Conservation (phyloP, 1,140 invertebrate genomes). For the Pseudomyrmex sp. region DNA sequence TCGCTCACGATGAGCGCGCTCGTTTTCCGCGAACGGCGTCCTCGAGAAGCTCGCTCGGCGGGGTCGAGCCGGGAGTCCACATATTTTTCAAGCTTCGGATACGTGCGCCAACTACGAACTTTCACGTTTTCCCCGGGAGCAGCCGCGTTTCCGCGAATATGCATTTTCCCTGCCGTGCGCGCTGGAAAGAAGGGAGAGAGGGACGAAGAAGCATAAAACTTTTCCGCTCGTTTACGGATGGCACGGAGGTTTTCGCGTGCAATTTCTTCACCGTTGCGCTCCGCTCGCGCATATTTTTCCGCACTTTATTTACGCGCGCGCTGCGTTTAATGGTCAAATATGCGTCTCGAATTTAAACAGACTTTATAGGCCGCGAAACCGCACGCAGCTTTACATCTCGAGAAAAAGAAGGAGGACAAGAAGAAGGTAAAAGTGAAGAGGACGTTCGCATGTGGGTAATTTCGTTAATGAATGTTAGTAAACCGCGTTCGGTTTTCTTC, state of each 20-base stretch:
- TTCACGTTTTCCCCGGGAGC: slow-evolving; percentile 45
- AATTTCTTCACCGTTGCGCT: slow-evolving; percentile 49
- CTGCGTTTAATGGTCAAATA: slow-evolving; percentile 54
- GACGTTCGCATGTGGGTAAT: slow-evolving; percentile 37
- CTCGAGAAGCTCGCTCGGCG: slow-evolving; percentile 17
- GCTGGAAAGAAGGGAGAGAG: slow-evolving; percentile 4
- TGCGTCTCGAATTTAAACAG: slow-evolving; percentile 49
- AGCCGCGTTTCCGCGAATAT: slow-evolving; percentile 50
- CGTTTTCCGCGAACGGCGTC: slow-evolving; percentile 42
- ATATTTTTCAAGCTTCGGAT: slow-evolving; percentile 59
- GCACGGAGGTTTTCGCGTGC: slow-evolving; percentile 53
- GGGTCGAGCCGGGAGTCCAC: slow-evolving; percentile 5
- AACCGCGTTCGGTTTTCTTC: not conserved
- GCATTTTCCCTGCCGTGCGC: slow-evolving; percentile 25
- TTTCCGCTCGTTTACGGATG: slow-evolving; percentile 57
- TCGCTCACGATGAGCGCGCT: slow-evolving; percentile 31
- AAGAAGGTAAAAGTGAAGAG: slow-evolving; percentile 37
- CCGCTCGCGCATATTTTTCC: slow-evolving; percentile 52
- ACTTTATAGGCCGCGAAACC: slow-evolving; percentile 28
- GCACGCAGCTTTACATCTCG: not conserved
- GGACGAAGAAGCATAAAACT: slow-evolving; percentile 51
- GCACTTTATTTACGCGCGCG: slow-evolving; percentile 26
- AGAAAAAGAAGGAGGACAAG: not conserved
- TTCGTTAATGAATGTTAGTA: slow-evolving; percentile 28
- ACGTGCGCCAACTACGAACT: slow-evolving; percentile 63